Conservation (phyloP, 37 sponge, comb jelly and placozoan genomes). For the Axinella damicornis region DNA sequence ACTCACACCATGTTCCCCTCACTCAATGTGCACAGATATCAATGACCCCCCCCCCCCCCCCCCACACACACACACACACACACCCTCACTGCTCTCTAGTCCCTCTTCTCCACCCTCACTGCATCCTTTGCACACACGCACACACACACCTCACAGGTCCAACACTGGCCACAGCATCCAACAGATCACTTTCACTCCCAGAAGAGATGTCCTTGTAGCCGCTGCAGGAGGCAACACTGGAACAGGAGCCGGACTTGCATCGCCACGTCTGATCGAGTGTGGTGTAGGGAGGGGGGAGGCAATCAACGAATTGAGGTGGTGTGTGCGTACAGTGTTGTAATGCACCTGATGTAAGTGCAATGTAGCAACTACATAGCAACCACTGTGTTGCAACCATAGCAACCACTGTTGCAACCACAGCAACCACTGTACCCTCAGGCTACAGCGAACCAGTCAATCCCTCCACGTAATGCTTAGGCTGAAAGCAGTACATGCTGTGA, state of each 20-base stretch:
- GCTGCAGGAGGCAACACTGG: constrained; percentile 49
- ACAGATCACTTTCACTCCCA: constrained; percentile 65
- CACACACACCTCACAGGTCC: constrained; percentile 75
- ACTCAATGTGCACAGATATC: neutral
- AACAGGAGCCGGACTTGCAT: constrained; percentile 54
- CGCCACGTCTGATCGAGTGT: constrained; percentile 42
- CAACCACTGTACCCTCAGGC: too few species aligned
- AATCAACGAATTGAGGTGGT: neutral
- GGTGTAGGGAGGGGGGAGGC: too few species aligned
- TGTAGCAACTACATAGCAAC: neutral
- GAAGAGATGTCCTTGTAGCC: constrained; percentile 70
- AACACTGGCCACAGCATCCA: constrained; percentile 56
- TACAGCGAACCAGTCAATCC: too few species aligned
- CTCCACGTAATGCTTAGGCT: too few species aligned
- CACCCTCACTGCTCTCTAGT: neutral
- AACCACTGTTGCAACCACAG: too few species aligned
- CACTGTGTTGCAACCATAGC: too few species aligned
- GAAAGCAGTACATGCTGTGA: too few species aligned
- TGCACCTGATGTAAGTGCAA: neutral
- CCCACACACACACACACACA: neutral
- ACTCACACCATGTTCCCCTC: neutral
- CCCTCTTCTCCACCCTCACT: too few species aligned
- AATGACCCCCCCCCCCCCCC: neutral
- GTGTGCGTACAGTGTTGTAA: neutral
- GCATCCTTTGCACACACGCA: too few species aligned